Evolutionary conservation across 2,113 vertebrate genomes (phyloP).

Genomic region (Thamnaconus septentrionalis): DNA sequence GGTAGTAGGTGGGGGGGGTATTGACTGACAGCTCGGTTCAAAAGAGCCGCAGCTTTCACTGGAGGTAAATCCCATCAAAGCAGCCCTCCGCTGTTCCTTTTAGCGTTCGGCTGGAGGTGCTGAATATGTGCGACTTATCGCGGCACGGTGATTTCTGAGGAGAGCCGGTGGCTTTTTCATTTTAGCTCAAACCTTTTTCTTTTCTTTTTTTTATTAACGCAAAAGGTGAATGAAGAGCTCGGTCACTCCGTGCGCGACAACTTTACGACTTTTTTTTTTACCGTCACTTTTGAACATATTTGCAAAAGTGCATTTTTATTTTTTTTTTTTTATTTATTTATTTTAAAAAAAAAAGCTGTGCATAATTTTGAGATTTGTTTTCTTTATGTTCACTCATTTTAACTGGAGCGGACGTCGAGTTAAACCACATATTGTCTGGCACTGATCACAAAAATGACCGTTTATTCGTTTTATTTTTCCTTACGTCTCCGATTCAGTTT

Average conservation of each 20-base stretch:
- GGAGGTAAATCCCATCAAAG: conserved; percentile 82
- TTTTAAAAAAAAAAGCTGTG: not conserved
- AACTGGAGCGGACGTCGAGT: no score
- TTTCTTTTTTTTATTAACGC: not conserved
- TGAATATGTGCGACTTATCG: conserved; percentile 54
- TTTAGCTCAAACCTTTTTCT: not conserved
- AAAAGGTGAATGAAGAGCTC: no score
- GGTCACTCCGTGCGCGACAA: no score
- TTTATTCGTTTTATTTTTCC: not conserved
- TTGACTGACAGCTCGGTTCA: conserved; percentile 72
- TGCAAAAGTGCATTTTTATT: no score
- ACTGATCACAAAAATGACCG: no score
- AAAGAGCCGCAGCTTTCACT: conserved; percentile 73
- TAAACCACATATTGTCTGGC: no score
- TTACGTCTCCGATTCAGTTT: conserved; percentile 18
- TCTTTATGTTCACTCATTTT: no score
- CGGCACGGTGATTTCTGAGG: conserved; percentile 39
- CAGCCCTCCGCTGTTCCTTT: conserved; percentile 77
- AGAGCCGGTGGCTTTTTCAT: conserved; percentile 32
- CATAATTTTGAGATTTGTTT: no score
- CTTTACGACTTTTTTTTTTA: no score
- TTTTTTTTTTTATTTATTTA: not conserved
- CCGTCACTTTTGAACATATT: no score
- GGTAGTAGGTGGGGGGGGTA: not conserved
- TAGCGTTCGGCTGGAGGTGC: conserved; percentile 58